phyloP scores from a whole-genome alignment of 2,797 vertebrate genomes.

The Typhlichthys eigenmanni region DNA sequence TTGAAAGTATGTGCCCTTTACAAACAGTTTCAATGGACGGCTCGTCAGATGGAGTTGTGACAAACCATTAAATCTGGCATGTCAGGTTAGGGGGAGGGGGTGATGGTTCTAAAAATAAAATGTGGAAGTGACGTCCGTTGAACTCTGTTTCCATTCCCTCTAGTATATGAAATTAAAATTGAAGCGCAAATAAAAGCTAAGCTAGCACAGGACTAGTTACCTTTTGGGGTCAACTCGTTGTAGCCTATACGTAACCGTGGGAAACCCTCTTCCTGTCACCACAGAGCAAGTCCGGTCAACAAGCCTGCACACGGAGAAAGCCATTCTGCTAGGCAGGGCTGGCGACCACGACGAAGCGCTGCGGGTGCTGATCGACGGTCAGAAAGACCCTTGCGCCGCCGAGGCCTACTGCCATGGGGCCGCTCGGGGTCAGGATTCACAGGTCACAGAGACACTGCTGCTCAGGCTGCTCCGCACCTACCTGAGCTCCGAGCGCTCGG shows the following conservation, averaged over 20 bases:
- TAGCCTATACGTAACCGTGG: background rate
- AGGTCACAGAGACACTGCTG: conserved; percentile 51
- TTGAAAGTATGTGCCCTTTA: too few relatives aligned
- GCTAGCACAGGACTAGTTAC: background rate
- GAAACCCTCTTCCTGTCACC: background rate
- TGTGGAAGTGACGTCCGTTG: too few relatives aligned
- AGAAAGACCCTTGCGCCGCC: conserved; percentile 54
- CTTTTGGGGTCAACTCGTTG: background rate
- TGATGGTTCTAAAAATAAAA: too few relatives aligned
- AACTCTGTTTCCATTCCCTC: background rate
- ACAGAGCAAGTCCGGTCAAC: conserved; percentile 64
- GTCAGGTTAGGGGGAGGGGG: too few relatives aligned
- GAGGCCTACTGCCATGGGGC: conserved; percentile 70
- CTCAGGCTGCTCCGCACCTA: conserved; percentile 65
- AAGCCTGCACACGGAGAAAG: conserved; percentile 61
- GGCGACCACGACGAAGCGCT: conserved; percentile 68
- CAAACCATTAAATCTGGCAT: too few relatives aligned
- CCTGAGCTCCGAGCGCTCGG: conserved; percentile 41
- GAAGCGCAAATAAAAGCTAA: background rate
- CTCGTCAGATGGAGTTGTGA: too few relatives aligned
- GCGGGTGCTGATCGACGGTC: conserved; percentile 60
- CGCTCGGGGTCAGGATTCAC: conserved; percentile 36
- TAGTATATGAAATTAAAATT: background rate
- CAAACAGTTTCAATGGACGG: too few relatives aligned
- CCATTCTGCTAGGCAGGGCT: conserved; percentile 62